Percentiles rank a stretch among this genome's conserved stretches.
Conservation (phyloP, 1,140 invertebrate genomes). For the Scaptomyza graminum region DNA sequence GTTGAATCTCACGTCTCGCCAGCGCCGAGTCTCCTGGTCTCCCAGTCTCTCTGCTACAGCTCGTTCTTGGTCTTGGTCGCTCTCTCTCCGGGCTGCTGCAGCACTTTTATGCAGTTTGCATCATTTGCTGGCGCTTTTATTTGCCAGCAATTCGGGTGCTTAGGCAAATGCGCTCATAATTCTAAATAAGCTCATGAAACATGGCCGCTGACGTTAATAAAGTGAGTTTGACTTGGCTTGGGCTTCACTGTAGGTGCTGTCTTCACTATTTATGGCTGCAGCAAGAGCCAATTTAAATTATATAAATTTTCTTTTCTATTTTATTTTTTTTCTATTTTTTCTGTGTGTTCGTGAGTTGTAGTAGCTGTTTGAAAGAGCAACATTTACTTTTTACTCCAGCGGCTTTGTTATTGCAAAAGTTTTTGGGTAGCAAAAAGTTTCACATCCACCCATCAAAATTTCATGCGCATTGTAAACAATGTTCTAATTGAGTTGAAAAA, state of each 20-base stretch:
- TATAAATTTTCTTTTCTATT: conserved; percentile 1
- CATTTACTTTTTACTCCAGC: conserved; percentile 40
- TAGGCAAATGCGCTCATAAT: conserved; percentile 58
- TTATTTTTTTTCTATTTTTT: not conserved
- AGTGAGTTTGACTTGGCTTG: conserved; percentile 3
- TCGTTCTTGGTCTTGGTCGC: not conserved
- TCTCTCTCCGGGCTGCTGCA: conserved; percentile 1
- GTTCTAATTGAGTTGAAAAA: conserved; percentile 82
- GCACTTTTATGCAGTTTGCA: conserved; percentile 45
- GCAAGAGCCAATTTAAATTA: conserved; percentile 25
- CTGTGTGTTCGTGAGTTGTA: conserved; percentile 2
- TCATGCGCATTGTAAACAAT: conserved; percentile 77
- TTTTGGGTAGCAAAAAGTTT: conserved; percentile 40
- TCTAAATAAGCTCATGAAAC: conserved; percentile 56
- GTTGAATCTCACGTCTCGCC: conserved; percentile 10
- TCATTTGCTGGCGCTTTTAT: conserved; percentile 45
- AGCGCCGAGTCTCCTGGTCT: not conserved
- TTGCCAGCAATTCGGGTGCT: conserved; percentile 38
- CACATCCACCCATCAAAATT: conserved; percentile 69
- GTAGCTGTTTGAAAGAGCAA: conserved; percentile 17
- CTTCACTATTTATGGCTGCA: conserved; percentile 17
- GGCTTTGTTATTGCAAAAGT: conserved; percentile 57
- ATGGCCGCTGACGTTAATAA: conserved; percentile 38
- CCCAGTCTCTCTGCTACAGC: not conserved
- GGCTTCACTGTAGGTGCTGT: conserved; percentile 1